Evolutionary conservation across 2,888 invertebrate genomes (phyloP).

Genomic region (Anarsia innoxiella): DNA sequence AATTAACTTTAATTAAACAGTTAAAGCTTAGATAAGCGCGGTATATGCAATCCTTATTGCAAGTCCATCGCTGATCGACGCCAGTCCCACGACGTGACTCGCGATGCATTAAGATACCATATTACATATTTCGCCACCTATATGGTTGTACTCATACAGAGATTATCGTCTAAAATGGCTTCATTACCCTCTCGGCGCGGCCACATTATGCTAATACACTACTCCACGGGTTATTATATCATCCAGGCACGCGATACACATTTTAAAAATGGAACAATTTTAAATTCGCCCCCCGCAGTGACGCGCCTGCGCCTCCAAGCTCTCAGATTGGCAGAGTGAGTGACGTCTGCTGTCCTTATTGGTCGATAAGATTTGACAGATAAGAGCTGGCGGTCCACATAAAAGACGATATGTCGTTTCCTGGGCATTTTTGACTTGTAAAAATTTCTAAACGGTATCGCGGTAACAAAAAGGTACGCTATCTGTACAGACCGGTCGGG

Average conservation of each 20-base stretch:
- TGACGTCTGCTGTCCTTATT: constrained; percentile 72
- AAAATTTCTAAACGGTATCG: constrained; percentile 61
- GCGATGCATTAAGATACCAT: constrained; percentile 54
- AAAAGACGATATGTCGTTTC: constrained; percentile 63
- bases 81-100: constrained; percentile 41
- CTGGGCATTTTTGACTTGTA: constrained; percentile 56
- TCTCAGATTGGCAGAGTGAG: constrained; percentile 68
- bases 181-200: constrained; percentile 42
- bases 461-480: constrained; percentile 48
- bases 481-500: constrained; percentile 32
- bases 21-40: constrained; percentile 19
- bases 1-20: constrained; percentile 42
- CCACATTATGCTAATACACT: constrained; percentile 49
- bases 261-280: constrained; percentile 43
- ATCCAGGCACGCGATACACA: constrained; percentile 58
- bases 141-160: constrained; percentile 28
- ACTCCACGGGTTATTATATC: constrained; percentile 41
- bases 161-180: constrained; percentile 40
- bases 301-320: constrained; percentile 41
- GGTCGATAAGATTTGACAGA: constrained; percentile 72
- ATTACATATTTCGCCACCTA: constrained; percentile 56
- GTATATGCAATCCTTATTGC: constrained; percentile 16
- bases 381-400: constrained; percentile 62
- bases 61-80: constrained; percentile 24
- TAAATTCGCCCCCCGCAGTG: constrained; percentile 64